phyloP scores from a whole-genome alignment of 1,140 invertebrate genomes.

The Dinothrombium tinctorium region DNA sequence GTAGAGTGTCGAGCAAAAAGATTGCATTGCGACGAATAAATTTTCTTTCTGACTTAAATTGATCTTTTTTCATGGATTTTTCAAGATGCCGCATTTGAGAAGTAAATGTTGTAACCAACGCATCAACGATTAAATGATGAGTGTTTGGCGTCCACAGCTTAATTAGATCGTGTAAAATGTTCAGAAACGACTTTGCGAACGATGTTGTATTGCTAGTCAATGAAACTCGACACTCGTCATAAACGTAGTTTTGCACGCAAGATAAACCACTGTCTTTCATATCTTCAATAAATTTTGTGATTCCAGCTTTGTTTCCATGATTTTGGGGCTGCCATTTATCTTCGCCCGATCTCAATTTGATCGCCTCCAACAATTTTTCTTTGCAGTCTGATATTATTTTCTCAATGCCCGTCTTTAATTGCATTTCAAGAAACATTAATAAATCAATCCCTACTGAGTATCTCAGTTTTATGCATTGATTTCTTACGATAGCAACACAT shows the following conservation, averaged over 20 bases:
- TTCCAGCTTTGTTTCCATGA: constrained; percentile 29
- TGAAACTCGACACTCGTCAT: constrained; percentile 37
- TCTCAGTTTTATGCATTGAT: constrained; percentile 31
- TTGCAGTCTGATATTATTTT: constrained; percentile 34
- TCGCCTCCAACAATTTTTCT: constrained; percentile 46
- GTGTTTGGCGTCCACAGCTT: constrained; percentile 37
- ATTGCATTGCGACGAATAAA: constrained; percentile 30
- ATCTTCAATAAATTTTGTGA: constrained; percentile 30
- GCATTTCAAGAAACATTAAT: constrained; percentile 52
- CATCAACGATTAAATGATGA: constrained; percentile 33
- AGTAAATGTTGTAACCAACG: constrained; percentile 35
- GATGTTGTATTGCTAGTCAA: constrained; percentile 41
- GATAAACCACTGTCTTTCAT: constrained; percentile 29
- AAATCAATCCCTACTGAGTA: constrained; percentile 42
- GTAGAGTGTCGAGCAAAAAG: constrained; percentile 28
- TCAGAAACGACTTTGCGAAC: constrained; percentile 39
- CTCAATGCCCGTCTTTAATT: constrained; percentile 39
- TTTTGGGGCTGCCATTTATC: constrained; percentile 46
- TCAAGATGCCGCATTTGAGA: constrained; percentile 38
- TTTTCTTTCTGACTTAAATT: constrained; percentile 24
- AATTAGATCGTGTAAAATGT: constrained; percentile 39
- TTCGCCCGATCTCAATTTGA: constrained; percentile 37
- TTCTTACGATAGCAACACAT: constrained; percentile 50
- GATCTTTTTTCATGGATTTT: constrained; percentile 29
- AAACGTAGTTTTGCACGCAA: constrained; percentile 32